Evolutionary conservation across 2,113 vertebrate genomes (phyloP).

Genomic region (Zosterops borbonicus): DNA sequence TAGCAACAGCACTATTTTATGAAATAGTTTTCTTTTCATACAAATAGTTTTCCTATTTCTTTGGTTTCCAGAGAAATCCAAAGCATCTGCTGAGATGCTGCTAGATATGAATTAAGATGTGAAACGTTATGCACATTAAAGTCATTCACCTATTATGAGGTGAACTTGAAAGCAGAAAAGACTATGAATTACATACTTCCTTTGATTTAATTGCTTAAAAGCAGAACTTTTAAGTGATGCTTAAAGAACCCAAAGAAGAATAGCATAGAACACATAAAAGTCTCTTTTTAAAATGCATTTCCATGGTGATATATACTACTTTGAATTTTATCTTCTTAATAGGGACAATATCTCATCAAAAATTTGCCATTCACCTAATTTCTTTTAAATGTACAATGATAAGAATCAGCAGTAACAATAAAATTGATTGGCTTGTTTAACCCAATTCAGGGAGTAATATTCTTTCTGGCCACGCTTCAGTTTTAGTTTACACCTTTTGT

Average conservation of each 20-base stretch:
- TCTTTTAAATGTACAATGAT: neutral
- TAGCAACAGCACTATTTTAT: neutral
- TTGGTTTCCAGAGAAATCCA: slow-evolving; percentile 33
- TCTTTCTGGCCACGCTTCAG: neutral
- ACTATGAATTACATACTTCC: neutral
- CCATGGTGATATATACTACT: neutral
- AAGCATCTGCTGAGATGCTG: neutral
- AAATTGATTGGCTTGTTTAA: slow-evolving; percentile 7
- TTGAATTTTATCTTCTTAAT: neutral
- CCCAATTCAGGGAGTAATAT: neutral
- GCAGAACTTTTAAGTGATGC: neutral
- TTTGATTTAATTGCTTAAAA: neutral
- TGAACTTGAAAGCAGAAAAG: neutral
- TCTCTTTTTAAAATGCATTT: neutral
- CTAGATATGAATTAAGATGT: neutral
- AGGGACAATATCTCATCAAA: neutral
- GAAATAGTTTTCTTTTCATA: neutral
- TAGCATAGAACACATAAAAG: neutral
- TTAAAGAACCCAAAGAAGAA: neutral
- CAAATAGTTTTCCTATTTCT: neutral
- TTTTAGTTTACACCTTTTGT: neutral
- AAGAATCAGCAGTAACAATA: neutral
- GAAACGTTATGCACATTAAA: neutral
- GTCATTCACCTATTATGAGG: neutral
- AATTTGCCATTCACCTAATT: neutral